phyloP scores from a whole-genome alignment of 1,140 invertebrate species.

The Sitophilus oryzae region DNA sequence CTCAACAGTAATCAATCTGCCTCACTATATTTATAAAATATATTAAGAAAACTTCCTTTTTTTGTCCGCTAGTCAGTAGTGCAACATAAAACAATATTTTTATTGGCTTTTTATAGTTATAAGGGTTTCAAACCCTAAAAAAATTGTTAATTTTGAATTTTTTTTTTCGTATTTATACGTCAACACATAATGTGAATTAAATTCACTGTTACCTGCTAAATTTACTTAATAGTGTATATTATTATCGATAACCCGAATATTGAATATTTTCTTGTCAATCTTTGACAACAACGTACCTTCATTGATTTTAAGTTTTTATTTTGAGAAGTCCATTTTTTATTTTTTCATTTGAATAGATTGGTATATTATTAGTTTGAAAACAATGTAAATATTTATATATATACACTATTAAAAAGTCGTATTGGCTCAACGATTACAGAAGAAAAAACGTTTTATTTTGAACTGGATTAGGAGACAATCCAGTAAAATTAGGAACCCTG shows the following conservation, averaged over 20 bases:
- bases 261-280: too few species aligned
- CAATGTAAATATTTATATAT: too few species aligned
- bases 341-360: too few species aligned
- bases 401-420: not conserved
- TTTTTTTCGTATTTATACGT: slow-evolving; percentile 1
- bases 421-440: slow-evolving; percentile 9
- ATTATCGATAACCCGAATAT: not conserved
- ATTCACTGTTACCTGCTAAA: not conserved
- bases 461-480: not conserved
- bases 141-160: too few species aligned
- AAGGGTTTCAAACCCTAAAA: not conserved
- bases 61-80: slow-evolving; percentile 23
- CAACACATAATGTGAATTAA: too few species aligned
- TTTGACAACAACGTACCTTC: too few species aligned
- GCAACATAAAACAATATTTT: slow-evolving; percentile 16
- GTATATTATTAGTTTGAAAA: too few species aligned
- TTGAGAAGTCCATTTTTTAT: too few species aligned
- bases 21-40: too few species aligned
- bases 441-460: slow-evolving; percentile 4
- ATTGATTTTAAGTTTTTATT: too few species aligned
- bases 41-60: slow-evolving; percentile 7
- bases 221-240: slow-evolving; percentile 5
- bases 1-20: slow-evolving; percentile 23
- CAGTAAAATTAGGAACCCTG: slow-evolving; percentile 18
- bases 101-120: not conserved